Base-by-base conservation (phyloP, 1,140 invertebrate genomes). In the Drosophila navojoa region DNA sequence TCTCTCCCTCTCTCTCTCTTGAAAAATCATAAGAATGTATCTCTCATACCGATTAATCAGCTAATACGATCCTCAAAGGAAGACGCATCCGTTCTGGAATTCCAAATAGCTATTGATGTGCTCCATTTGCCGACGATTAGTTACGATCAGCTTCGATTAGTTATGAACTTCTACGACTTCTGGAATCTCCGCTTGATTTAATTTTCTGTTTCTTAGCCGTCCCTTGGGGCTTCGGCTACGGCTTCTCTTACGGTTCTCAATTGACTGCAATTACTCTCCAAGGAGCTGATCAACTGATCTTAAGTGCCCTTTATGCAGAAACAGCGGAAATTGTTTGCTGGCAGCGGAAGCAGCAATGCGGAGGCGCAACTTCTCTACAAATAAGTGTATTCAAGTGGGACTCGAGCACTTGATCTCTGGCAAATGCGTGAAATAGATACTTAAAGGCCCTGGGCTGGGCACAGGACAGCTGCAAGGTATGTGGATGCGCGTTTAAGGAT, bases 371-470 rank as follows among this genome's bases (percentile, higher is more conserved):
- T 58, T n/a, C 45, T 47, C 29, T 59, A 35, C 38, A 7, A 29
- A 29, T 29, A 5, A 7, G 11, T 3, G 11, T 19, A 25, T 66
- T 80, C 45, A 84, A 85, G 81, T 81, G 81, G 69, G 54, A 69
- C 22, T 62, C 54, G 47, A 49, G 50, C 82, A 87, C 82, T 79
- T 62, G 67, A 82, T 71, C 74, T 80, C 67, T 80, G 78, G 54
- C 52, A 81, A 87, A 87, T 76, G 81, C 81, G 82, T 86, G 82
- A 86, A 86, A 86, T 86, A 89, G 82, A 86, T 86, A 86, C 82
- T 82, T 76, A 71, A 79, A 78, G 55, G 68, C 66, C 2, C 35
- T 38, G 35, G 35, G 32, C 9, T 25, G 44, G 59, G 44, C 19
- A 10, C 40, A 67, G 69, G 77, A 70, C 84, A 89, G 79, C 84